Evolutionary conservation across 1,140 invertebrate genomes (phyloP).

Genomic region (Aricia agestis): DNA sequence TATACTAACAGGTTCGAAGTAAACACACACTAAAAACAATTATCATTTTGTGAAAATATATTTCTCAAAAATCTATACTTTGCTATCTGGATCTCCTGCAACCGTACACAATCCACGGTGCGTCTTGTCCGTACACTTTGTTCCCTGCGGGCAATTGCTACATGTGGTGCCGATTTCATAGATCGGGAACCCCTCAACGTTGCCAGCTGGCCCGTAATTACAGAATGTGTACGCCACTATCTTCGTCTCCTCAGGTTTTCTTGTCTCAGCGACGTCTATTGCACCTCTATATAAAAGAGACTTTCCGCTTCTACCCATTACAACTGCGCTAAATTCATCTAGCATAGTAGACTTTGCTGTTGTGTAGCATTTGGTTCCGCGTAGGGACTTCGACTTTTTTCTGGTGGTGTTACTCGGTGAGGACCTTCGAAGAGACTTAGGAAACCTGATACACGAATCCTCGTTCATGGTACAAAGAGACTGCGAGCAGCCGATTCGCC

Average conservation of each 20-base stretch:
- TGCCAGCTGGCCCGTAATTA: slow-evolving; percentile 66
- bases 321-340: slow-evolving; percentile 41
- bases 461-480: slow-evolving; percentile 53
- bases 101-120: slow-evolving; percentile 57
- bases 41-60: neutral
- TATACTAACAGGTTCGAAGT: too few species aligned
- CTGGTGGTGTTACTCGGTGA: neutral
- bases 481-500: slow-evolving; percentile 64
- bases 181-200: slow-evolving; percentile 64
- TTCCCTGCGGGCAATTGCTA: slow-evolving; percentile 58
- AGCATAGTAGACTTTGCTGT: slow-evolving; percentile 26
- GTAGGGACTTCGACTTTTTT: slow-evolving; percentile 43
- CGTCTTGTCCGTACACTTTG: slow-evolving; percentile 49
- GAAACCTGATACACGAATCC: slow-evolving; percentile 48
- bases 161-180: slow-evolving; percentile 57
- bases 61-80: neutral
- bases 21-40: too few species aligned
- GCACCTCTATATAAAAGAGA: slow-evolving; percentile 52
- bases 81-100: slow-evolving; percentile 49
- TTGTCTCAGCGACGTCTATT: slow-evolving; percentile 24
- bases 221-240: slow-evolving; percentile 64
- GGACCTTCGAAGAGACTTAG: slow-evolving; percentile 31
- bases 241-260: slow-evolving; percentile 38
- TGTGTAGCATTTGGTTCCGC: slow-evolving; percentile 50
- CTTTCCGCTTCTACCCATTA: slow-evolving; percentile 23